Percentiles rank a stretch among this genome's conserved stretches.
Conservation (phyloP, 2,888 invertebrate genomes). For the Polymixis flavicincta region DNA sequence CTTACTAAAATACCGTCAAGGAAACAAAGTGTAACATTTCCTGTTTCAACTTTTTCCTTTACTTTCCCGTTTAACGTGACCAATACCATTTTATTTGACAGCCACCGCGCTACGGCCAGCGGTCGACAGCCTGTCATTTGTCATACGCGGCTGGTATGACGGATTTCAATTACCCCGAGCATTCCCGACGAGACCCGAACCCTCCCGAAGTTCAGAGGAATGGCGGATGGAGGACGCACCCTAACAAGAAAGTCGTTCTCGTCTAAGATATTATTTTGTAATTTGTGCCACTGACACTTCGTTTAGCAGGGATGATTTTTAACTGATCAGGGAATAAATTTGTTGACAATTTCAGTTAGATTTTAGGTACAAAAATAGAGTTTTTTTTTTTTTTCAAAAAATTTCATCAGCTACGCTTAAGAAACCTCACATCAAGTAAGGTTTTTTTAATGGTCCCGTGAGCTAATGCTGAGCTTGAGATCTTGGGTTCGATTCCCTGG, state of each 20-base stretch:
- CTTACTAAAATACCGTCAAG: neutral
- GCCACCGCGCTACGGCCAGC: constrained; percentile 36
- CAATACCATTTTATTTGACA: constrained; percentile 60
- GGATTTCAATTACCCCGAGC: constrained; percentile 82
- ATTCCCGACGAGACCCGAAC: constrained; percentile 49
- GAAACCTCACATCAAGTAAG: too few species aligned
- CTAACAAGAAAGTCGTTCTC: constrained; percentile 52
- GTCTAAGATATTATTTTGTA: constrained; percentile 70
- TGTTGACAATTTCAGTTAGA: neutral
- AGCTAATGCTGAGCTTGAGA: too few species aligned
- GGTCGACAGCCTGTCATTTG: constrained; percentile 76
- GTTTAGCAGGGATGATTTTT: constrained; percentile 44
- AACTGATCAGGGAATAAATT: neutral
- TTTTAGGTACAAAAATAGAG: neutral
- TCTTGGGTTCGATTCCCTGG: too few species aligned
- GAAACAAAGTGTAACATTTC: constrained; percentile 17
- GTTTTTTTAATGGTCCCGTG: too few species aligned
- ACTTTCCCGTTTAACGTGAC: constrained; percentile 45
- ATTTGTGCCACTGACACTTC: constrained; percentile 72
- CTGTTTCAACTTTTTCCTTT: constrained; percentile 21
- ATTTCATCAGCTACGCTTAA: neutral
- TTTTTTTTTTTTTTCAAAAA: neutral
- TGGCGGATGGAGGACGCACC: constrained; percentile 26
- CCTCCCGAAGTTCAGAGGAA: constrained; percentile 24
- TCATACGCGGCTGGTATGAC: constrained; percentile 79